phyloP scores from a whole-genome alignment of 64 coral and sea anemone species.

The Stichodactyla helianthus region DNA sequence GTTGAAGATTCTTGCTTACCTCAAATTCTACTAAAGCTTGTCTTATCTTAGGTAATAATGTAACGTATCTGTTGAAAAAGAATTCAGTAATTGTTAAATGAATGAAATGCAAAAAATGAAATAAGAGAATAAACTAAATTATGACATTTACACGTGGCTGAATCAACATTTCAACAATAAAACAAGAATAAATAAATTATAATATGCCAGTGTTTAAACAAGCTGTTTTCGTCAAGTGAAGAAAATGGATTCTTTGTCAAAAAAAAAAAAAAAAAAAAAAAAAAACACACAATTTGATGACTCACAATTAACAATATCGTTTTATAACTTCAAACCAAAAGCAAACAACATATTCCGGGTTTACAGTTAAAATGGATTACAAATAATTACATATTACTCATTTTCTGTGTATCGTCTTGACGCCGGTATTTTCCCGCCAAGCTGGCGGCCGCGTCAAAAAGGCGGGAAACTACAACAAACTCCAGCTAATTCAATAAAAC shows the following conservation, averaged over 20 bases:
- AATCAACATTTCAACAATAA: neutral
- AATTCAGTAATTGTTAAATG: slow-evolving; percentile 2
- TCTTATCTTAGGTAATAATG: slow-evolving; percentile 98
- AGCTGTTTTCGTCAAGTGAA: neutral
- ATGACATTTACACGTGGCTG: neutral
- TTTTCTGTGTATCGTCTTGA: neutral
- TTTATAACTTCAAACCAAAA: neutral
- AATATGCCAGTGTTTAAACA: neutral
- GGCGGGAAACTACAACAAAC: slow-evolving; percentile 5
- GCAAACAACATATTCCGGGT: neutral
- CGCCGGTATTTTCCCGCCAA: slow-evolving; percentile 3
- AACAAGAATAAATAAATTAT: neutral
- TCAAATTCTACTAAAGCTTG: slow-evolving; percentile 99
- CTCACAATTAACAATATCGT: neutral
- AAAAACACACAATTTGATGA: neutral
- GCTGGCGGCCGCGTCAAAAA: slow-evolving; percentile 9
- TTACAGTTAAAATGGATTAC: neutral
- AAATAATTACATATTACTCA: slow-evolving; percentile 6
- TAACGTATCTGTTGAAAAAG: slow-evolving; percentile 77
- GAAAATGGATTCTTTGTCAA: neutral
- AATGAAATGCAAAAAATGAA: neutral
- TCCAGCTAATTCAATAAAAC: neutral
- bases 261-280: no score
- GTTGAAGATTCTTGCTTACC: slow-evolving; percentile 34
- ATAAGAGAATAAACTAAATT: neutral